Evolutionary conservation across 2,113 vertebrate genomes (phyloP), one percentile per base, ranked within the genome.

Genomic region (Phalacrocorax brasilianus): DNA sequence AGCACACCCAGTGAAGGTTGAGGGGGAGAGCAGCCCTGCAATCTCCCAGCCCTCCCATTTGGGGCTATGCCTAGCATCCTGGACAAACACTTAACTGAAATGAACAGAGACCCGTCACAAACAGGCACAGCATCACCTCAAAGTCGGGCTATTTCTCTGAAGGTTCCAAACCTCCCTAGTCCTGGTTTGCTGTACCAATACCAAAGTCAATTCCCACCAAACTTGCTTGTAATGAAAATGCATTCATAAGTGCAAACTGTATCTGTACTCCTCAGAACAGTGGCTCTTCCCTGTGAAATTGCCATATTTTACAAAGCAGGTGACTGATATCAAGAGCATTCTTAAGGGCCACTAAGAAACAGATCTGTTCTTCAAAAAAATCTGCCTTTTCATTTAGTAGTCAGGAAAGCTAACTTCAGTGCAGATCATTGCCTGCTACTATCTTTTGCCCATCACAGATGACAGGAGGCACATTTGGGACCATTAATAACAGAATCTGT

Each of bases 401-500:
- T 77, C 75, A 55, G 85, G 79, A 35, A 91, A 93, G 66, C 53
- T 79, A 65, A 5, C 78, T 70, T 78, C 63, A 67, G 5, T 32
- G 65, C 66, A 63, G 38, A 73, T 61, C 85, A n/a, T 13, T 80
- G 85, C 52, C 85, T 86, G 56, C 83, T 63, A 71, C 85, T 56
- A 23, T 68, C 50, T 53, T 91, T 83, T 12, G 24, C 92, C 85
- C 76, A 86, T 95, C 83, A 78, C 83, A 92, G 93, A 95, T 96
- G 94, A 91, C 91, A 94, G 71, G 63, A 96, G 83, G 42, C 68
- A 86, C 88, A 38, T 78, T 95, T 59, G 92, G 91, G 93, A 91
- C 88, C 79, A 70, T 88, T 95, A 94, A 81, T 92, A 96, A 87
- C 82, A 93, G 82, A 89, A 94, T 76, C 83, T 96, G 93, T 95